Evolutionary conservation across 2,888 invertebrate species (phyloP), one percentile per base, ranked within the genome.

Genomic region (Tholera decimalis): DNA sequence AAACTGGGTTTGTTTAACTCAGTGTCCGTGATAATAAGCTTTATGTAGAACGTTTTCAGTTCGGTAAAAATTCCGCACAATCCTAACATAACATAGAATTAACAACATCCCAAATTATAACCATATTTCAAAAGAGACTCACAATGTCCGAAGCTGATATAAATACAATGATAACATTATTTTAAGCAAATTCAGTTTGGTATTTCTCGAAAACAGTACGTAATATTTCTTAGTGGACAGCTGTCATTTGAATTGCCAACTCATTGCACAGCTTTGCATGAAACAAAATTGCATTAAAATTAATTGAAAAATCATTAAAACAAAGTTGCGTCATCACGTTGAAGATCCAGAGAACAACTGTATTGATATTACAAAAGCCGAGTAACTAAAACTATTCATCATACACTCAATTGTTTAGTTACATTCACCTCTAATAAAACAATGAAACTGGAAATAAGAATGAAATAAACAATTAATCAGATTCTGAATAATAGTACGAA

Each of bases 211-310:
- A 49, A 35, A 43, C 2, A 11, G 9, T 22, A n/a, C n/a, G n/a
- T n/a, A 26, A 7, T 30, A 24, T 39, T 50, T 37, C 6, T 8
- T 3, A n/a, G 0, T 7, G 13, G 26, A 54, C 44, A 68, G 68
- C 26, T 68, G 68, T 55, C 26, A 26, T 67, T 26, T 15, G 11
- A 33, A 9, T 26, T 22, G 15, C 18, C 11, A 30, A 24, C 11
- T 51, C 43, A 43, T 43, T 43, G 35, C 50, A 37, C 65, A 65
- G 35, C 26, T 22, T 18, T 11, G 28, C n/a, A 9, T 13, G 18
- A 15, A 33, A 37, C 18, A n/a, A 46, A 22, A 15, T 5, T 22
- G 15, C 6, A 50, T 15, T 7, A 18, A 44, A 50, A 50, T 28
- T 6, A 13, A 11, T 1, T 43, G 26, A 26, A 22, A 33, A 20